Evolutionary conservation across 2,113 vertebrate genomes (phyloP).

Genomic region (Pelobates fuscus): DNA sequence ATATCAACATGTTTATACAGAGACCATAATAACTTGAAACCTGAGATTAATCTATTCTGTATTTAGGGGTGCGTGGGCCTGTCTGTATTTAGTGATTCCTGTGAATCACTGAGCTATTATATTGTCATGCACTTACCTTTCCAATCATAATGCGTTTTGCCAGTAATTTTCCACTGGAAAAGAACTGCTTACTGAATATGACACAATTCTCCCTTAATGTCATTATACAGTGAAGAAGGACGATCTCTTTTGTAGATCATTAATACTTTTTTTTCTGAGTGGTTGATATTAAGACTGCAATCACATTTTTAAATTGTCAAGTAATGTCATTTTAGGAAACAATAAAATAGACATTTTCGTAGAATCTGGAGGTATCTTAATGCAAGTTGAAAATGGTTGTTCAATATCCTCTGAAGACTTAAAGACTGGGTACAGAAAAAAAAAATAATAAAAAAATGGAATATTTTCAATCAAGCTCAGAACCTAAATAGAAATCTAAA

Average conservation of each 20-base stretch:
- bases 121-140: constrained; percentile 1
- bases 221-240: not conserved
- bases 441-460: constrained; percentile 9
- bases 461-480: constrained; percentile 35
- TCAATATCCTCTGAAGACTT: constrained; percentile 14
- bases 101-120: constrained; percentile 3
- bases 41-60: not conserved
- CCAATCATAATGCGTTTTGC: not conserved
- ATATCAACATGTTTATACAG: constrained; percentile 27
- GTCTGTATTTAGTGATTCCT: constrained; percentile 5
- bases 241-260: constrained; percentile 4
- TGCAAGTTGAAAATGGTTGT: constrained; percentile 13
- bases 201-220: not conserved
- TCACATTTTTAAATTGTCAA: constrained; percentile 35
- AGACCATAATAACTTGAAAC: constrained; percentile 10
- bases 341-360: constrained; percentile 43
- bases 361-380: constrained; percentile 14
- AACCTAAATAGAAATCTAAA: constrained; percentile 49
- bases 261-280: constrained; percentile 7
- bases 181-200: constrained; percentile 1
- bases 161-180: not conserved
- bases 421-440: not conserved
- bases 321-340: constrained; percentile 27
- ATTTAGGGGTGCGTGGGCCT: constrained; percentile 19
- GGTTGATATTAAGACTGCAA: not conserved